These are phyloP conservation scores for Sinohyriopsis cumingii DNA, from an alignment of 2,888 invertebrate species.

Conservation along the genomic window DNA sequence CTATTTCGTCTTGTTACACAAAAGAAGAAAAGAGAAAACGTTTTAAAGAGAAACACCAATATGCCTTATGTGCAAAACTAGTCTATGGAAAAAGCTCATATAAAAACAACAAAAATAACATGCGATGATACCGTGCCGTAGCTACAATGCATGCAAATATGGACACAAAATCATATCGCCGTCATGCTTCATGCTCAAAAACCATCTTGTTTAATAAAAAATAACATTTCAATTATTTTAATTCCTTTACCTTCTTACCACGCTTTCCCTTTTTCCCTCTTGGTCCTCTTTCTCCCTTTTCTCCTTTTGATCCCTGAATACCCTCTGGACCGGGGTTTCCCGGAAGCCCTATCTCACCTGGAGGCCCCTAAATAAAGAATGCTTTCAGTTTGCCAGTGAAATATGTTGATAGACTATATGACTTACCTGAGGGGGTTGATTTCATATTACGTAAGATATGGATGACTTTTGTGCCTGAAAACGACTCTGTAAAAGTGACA, in stretches of 20 bases:
- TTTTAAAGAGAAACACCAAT: too few relatives aligned
- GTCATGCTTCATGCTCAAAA: not conserved
- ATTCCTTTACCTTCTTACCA: constrained; percentile 40
- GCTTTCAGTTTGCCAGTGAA: too few relatives aligned
- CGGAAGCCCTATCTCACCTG: constrained; percentile 71
- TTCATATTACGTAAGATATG: too few relatives aligned
- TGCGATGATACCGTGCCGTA: not conserved
- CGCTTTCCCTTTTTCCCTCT: constrained; percentile 36
- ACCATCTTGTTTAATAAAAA: not conserved
- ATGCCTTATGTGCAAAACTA: too few relatives aligned
- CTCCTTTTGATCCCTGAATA: constrained; percentile 68
- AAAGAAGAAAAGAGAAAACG: too few relatives aligned
- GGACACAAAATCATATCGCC: constrained; percentile 1
- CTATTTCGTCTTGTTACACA: too few relatives aligned
- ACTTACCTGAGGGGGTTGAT: too few relatives aligned
- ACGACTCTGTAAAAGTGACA: too few relatives aligned
- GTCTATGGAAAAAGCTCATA: too few relatives aligned
- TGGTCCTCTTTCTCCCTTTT: constrained; percentile 72
- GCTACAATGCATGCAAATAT: not conserved
- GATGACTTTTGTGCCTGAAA: too few relatives aligned
- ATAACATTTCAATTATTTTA: not conserved
- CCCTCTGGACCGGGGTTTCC: constrained; percentile 80
- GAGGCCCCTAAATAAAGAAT: constrained; percentile 22
- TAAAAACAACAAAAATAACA: not conserved
- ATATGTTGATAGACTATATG: too few relatives aligned